These are phyloP conservation scores for Paracentrotus lividus DNA, from an alignment of 53 echinoderm and acorn worm genomes.

Conservation along the genomic window DNA sequence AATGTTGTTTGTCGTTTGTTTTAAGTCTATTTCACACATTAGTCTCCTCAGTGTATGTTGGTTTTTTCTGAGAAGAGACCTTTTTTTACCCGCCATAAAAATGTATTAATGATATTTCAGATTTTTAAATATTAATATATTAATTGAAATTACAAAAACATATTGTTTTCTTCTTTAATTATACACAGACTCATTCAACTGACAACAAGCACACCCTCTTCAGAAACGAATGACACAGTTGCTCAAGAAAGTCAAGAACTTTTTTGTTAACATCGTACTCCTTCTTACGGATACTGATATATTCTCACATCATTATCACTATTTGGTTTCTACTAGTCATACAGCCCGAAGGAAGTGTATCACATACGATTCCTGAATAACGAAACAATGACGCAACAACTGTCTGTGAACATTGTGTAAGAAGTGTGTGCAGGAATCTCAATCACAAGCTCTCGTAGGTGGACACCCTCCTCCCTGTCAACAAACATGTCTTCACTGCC, in stretches of 20 bases:
- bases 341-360: constrained; percentile 89
- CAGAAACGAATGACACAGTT: constrained; percentile 61
- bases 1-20: no score
- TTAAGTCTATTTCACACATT: no score
- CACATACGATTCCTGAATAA: constrained; percentile 78
- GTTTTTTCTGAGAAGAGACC: no score
- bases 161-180: constrained; percentile 13
- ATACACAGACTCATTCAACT: neutral
- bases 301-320: constrained; percentile 72
- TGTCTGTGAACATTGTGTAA: constrained; percentile 76
- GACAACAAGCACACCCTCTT: constrained; percentile 38
- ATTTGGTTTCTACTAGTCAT: constrained; percentile 88
- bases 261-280: constrained; percentile 77
- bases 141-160: no score
- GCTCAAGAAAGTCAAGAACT: constrained; percentile 77
- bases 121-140: no score
- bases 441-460: constrained; percentile 76
- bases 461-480: constrained; percentile 76
- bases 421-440: constrained; percentile 78
- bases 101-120: no score
- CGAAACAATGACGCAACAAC: neutral
- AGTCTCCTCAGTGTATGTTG: no score
- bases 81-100: no score
- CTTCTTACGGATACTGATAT: constrained; percentile 78
- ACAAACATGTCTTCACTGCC: constrained; percentile 83